Evolutionary conservation across 2,797 vertebrate genomes (phyloP), one percentile per base, ranked within the genome.

Genomic region (Crenuchus spilurus): DNA sequence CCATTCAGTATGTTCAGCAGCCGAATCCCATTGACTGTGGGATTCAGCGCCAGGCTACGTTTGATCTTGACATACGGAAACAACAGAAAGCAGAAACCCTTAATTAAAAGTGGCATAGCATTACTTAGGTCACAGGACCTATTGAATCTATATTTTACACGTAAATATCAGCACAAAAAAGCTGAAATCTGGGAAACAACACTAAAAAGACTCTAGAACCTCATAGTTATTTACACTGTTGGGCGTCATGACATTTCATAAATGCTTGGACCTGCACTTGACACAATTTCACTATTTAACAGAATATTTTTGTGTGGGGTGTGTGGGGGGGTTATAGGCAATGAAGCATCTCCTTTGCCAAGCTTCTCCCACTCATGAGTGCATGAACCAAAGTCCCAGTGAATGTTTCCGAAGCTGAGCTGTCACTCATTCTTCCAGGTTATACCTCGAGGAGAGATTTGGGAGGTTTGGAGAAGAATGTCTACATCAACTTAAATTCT

Each of bases 351-450:
- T 63, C 60, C 13, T 24, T 10, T 63, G 24, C 24, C 39, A 63
- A 10, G 24, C 35, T 28, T 44, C 60, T 42, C 44, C 16, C 54
- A 61, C 49, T 42, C 37, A 60, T 54, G 61, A 46, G 37, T 62
- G 65, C 49, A 65, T 35, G 57, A 39, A 54, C 24, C n/a, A 58
- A 42, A 28, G 18, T 58, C 37, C 10, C 8, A 9, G 20, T 35
- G 51, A 42, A 31, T 33, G 30, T 66, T 35, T 74, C 62, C 37
- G 83, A 85, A 89, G 87, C 84, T 48, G 67, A 83, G 84, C 88
- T 89, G 90, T 87, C 91, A 92, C 85, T 91, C 88, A 91, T 80
- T 85, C 84, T 61, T 70, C 79, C 78, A 82, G 87, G 86, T 89
- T 90, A 87, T 80, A 86, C 88, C 90, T 90, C 89, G 88, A 87